phyloP scores from a whole-genome alignment of 1,140 invertebrate species.

The Agraylea sexmaculata region DNA sequence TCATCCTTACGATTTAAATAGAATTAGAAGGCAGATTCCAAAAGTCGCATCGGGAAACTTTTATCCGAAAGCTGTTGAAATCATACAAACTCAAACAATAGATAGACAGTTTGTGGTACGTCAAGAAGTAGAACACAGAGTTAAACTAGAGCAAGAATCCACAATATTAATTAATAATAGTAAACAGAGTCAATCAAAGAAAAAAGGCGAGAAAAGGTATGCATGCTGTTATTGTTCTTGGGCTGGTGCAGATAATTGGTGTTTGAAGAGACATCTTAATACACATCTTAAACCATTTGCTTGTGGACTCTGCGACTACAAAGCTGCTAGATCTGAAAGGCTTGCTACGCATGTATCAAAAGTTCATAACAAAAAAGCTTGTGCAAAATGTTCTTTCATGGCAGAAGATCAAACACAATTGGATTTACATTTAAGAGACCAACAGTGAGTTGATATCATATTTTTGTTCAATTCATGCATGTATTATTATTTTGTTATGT shows the following conservation, averaged over 20 bases:
- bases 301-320: constrained; percentile 82
- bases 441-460: constrained; percentile 52
- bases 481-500: constrained; percentile 4
- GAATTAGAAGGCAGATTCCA: constrained; percentile 50
- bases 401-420: constrained; percentile 68
- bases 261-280: constrained; percentile 79
- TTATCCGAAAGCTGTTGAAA: constrained; percentile 25
- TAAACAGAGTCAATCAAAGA: no score
- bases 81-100: no score
- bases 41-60: constrained; percentile 32
- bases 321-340: constrained; percentile 75
- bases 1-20: constrained; percentile 71
- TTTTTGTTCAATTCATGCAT: no score
- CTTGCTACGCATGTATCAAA: constrained; percentile 80
- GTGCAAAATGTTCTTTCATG: constrained; percentile 74
- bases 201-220: constrained; percentile 52
- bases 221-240: constrained; percentile 79
- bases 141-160: no score
- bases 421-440: constrained; percentile 59
- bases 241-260: constrained; percentile 90
- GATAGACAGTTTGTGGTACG: no score
- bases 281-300: constrained; percentile 85
- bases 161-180: no score
- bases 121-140: no score
- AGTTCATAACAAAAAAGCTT: constrained; percentile 81